phyloP scores from a whole-genome alignment of 2,797 vertebrate species.

The Carduelis carduelis region DNA sequence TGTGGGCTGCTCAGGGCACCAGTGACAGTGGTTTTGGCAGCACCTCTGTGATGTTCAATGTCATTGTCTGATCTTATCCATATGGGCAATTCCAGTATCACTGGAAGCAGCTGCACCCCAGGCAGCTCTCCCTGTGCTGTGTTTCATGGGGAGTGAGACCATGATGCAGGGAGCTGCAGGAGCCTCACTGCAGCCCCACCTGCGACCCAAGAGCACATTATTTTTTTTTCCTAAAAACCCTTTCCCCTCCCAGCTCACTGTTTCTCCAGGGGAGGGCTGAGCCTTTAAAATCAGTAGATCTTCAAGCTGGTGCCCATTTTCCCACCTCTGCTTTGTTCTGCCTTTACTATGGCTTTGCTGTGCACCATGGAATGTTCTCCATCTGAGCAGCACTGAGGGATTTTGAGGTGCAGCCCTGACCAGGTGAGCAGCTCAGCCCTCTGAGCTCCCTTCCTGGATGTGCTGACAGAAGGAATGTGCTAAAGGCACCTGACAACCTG shows the following conservation, averaged over 20 bases:
- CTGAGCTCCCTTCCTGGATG: neutral
- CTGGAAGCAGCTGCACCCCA: neutral
- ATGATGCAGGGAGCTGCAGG: accelerated
- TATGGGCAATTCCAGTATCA: accelerated
- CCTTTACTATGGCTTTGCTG: neutral
- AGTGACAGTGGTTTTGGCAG: neutral
- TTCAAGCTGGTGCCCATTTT: neutral
- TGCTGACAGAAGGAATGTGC: neutral
- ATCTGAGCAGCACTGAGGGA: accelerated
- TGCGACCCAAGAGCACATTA: neutral
- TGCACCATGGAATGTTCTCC: neutral
- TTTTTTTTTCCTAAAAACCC: neutral
- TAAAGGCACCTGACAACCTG: neutral
- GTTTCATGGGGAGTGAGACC: neutral
- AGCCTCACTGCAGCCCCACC: accelerated
- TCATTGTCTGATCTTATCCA: neutral
- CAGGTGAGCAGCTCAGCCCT: neutral
- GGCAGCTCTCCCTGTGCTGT: neutral
- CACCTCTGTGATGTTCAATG: neutral
- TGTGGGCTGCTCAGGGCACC: neutral
- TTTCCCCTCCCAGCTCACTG: neutral
- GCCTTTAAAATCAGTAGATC: neutral
- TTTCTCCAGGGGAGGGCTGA: neutral
- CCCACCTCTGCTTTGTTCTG: neutral
- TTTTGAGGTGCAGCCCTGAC: neutral